phyloP scores from a whole-genome alignment of 1,140 invertebrate species.

The Diprion similis region DNA sequence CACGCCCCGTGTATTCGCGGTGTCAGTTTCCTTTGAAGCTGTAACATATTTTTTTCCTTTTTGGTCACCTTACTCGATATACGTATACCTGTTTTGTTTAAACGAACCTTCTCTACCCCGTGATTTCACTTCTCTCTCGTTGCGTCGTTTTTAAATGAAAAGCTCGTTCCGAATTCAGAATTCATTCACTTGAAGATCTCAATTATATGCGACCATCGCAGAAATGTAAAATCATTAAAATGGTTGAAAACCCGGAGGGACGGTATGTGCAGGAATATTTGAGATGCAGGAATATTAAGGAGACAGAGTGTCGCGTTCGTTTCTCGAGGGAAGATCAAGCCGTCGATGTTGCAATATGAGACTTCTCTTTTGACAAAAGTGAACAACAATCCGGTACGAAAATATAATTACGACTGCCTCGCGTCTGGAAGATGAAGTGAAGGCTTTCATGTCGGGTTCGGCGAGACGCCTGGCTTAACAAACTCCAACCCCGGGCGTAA shows the following conservation, averaged over 20 bases:
- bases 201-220: no score
- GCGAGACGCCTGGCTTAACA: background rate
- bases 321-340: background rate
- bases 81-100: no score
- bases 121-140: no score
- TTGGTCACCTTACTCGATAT: no score
- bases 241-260: no score
- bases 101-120: no score
- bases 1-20: no score
- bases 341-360: background rate
- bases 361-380: background rate
- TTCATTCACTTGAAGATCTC: no score
- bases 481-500: background rate
- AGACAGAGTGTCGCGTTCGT: background rate
- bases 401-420: slow-evolving; percentile 7
- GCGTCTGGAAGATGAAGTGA: background rate
- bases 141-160: no score
- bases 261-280: background rate
- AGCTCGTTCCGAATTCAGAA: no score
- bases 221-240: background rate
- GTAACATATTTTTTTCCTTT: no score
- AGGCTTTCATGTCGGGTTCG: background rate
- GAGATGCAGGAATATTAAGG: background rate
- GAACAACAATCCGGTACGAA: slow-evolving; percentile 5
- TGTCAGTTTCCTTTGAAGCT: no score